Conservation (phyloP, 1,140 invertebrate genomes). For the Eurosta solidaginis region DNA sequence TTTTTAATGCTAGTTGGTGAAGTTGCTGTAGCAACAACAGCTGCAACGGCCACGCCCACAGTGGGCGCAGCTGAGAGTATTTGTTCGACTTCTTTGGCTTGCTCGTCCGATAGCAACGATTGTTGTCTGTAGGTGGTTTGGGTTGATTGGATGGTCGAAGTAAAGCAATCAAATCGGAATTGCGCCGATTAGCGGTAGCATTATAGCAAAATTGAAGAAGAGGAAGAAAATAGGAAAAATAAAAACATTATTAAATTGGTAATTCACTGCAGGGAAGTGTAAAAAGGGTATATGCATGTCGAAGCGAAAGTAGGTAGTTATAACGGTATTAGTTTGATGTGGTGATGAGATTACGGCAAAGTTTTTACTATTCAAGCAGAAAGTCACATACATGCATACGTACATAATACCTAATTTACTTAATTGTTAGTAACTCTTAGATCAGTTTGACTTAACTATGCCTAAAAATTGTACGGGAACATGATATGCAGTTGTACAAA, state of each 20-base stretch:
- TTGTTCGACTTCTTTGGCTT: slow-evolving; percentile 81
- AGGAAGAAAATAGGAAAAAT: neutral
- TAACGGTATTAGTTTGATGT: neutral
- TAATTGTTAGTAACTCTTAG: too few species aligned
- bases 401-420: too few species aligned
- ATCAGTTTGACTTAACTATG: too few species aligned
- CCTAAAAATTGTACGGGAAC: too few species aligned
- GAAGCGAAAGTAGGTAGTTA: neutral
- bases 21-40: slow-evolving; percentile 55
- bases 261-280: neutral
- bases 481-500: too few species aligned
- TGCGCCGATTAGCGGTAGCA: slow-evolving; percentile 16
- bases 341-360: too few species aligned
- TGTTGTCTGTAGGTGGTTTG: slow-evolving; percentile 66
- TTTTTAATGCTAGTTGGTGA: slow-evolving; percentile 55
- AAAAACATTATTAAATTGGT: neutral
- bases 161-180: slow-evolving; percentile 8
- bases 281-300: neutral
- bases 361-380: too few species aligned
- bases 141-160: neutral
- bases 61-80: slow-evolving; percentile 68
- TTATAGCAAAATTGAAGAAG: neutral
- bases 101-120: slow-evolving; percentile 79
- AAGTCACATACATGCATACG: too few species aligned
- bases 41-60: slow-evolving; percentile 51